Evolutionary conservation across 2,113 vertebrate species (phyloP), one percentile per base, ranked within the genome.

Genomic region (Gallinago paraguaiae): DNA sequence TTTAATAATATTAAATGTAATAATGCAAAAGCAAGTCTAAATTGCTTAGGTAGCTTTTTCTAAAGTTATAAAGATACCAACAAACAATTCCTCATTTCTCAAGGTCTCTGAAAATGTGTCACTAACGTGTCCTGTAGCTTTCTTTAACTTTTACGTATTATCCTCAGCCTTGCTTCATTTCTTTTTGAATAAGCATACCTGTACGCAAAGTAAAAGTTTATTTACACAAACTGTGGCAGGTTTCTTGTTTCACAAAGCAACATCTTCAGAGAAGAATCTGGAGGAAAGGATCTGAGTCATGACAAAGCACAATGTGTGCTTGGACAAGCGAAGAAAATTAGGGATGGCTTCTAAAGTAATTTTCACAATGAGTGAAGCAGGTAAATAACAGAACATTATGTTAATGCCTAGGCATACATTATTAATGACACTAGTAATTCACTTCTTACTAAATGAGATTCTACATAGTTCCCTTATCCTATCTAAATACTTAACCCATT

Each of bases 311-410:
- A 87, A 13, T 69, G 41, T 70, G 43, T 86, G 59, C 67, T 82
- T 45, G 17, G 37, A 54, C 59, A 79, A 61, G 59, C 2, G 0
- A 91, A 79, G 72, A 84, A 90, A 94, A 93, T 88, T 60, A 84
- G 65, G 8, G 45, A 76, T 82, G 74, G 71, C 61, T 92, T 95
- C 69, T 84, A 23, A 97, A 90, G 81, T 69, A 18, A 86, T 92
- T 96, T 92, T 87, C 45, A 54, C 77, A 90, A 76, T 95, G 74
- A 95, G 37, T 35, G n/a, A 54, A 75, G 57, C 77, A 89, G 75
- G 91, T 97, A 94, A 96, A 92, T 96, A 96, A 85, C 61, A 94
- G 92, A 93, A 76, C 31, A 92, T 84, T 93, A 87, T 88, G 92
- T 86, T 96, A 96, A 96, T 95, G 13, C 48, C 57, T 65, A 54